Percentiles rank a stretch among this genome's conserved stretches.
Conservation (phyloP, 2,888 invertebrate species). For the Mimumesa dahlbomi region DNA sequence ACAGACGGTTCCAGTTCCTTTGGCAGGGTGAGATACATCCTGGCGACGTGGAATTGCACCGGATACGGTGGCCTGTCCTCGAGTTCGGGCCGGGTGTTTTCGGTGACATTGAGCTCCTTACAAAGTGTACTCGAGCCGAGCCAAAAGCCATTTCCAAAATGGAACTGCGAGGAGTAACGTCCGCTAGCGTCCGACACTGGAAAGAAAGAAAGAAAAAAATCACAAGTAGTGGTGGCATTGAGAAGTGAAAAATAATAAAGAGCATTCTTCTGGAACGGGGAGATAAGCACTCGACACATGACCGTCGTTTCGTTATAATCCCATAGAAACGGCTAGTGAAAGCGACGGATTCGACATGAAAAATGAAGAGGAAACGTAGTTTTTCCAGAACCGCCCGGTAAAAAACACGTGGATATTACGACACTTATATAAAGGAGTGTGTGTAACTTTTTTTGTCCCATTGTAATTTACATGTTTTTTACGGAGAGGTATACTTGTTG, state of each 20-base stretch:
- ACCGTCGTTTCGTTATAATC: no score
- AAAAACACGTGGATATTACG: no score
- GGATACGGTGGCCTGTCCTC: constrained; percentile 83
- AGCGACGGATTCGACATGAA: no score
- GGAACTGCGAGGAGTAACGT: constrained; percentile 88
- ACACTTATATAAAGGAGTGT: no score
- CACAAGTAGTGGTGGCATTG: background rate
- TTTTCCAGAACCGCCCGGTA: no score
- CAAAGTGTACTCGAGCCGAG: constrained; percentile 88
- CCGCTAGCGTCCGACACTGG: constrained; percentile 91
- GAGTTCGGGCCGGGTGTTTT: constrained; percentile 75
- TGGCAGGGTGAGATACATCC: constrained; percentile 82
- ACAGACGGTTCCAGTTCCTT: constrained; percentile 82
- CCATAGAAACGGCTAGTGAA: no score
- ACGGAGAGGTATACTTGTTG: no score
- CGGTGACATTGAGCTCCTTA: constrained; percentile 84
- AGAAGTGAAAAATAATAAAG: constrained; percentile 17
- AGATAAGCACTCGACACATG: no score
- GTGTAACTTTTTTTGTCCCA: no score
- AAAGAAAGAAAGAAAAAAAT: no score
- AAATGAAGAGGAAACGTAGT: no score
- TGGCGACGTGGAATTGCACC: constrained; percentile 84
- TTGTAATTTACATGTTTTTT: no score
- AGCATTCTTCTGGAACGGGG: background rate
- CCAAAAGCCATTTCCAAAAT: constrained; percentile 92